Percentiles rank a stretch among this genome's conserved stretches.
phyloP scores from a whole-genome alignment of 2,113 vertebrate species.

The Heterotilapia buettikoferi region DNA sequence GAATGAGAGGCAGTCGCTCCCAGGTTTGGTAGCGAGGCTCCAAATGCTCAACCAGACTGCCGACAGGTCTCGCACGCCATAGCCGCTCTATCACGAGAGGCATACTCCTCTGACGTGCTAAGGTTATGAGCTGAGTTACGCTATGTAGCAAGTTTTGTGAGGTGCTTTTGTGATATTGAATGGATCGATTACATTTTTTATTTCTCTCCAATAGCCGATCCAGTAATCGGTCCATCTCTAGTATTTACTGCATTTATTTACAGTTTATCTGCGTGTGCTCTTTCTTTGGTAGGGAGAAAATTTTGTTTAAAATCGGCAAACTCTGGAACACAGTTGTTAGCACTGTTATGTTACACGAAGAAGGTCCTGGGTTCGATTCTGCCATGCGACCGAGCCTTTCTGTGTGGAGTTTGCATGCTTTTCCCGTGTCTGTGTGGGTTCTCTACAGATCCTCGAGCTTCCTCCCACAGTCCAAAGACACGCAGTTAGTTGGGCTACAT shows the following conservation, averaged over 20 bases:
- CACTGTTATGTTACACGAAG: not conserved
- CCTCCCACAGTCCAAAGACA: not conserved
- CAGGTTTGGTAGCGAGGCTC: not conserved
- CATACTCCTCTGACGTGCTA: not conserved
- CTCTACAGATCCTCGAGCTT: not conserved
- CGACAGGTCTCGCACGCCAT: fast-evolving
- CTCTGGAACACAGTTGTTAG: not conserved
- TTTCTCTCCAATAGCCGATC: not conserved
- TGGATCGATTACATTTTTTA: not conserved
- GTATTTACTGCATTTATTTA: not conserved
- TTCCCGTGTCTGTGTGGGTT: not conserved
- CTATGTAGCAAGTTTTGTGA: not conserved
- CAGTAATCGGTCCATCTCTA: not conserved
- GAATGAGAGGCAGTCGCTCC: not conserved
- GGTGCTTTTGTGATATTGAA: not conserved
- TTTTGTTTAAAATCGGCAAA: not conserved
- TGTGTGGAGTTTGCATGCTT: not conserved
- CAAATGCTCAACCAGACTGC: not conserved
- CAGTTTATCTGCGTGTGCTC: not conserved
- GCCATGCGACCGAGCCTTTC: not conserved
- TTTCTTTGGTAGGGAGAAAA: not conserved
- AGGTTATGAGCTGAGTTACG: not conserved
- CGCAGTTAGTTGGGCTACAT: not conserved
- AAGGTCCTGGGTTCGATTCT: not conserved
- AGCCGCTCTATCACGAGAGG: not conserved